Conservation (phyloP, 2,797 vertebrate species). For the Aldrovandia affinis region DNA sequence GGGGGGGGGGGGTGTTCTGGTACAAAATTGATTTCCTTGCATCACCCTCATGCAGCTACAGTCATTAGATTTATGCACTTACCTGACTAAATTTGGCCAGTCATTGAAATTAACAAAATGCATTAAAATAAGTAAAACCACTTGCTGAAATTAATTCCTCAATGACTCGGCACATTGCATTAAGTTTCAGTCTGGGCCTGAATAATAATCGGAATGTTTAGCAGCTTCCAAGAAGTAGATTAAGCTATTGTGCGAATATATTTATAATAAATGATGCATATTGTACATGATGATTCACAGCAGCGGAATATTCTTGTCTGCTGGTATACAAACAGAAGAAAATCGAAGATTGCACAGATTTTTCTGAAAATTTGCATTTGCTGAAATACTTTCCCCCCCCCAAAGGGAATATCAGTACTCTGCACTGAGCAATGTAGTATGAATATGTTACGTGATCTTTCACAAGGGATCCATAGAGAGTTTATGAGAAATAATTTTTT, state of each 20-base stretch:
- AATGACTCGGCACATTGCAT: not conserved
- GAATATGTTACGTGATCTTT: not conserved
- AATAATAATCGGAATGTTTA: not conserved
- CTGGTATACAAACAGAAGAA: not conserved
- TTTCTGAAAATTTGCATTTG: not conserved
- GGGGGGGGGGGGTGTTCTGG: too few species aligned
- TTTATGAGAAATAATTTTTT: not conserved
- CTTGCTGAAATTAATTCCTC: not conserved
- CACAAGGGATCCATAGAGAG: not conserved
- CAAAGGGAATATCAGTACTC: not conserved
- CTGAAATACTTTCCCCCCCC: not conserved
- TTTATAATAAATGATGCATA: constrained; percentile 1
- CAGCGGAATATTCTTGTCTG: not conserved
- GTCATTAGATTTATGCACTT: too few species aligned
- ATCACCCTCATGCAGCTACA: too few species aligned
- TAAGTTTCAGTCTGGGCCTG: not conserved
- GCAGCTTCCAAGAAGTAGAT: not conserved
- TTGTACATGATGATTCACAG: not conserved
- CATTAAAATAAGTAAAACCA: not conserved
- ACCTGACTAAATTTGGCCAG: not conserved
- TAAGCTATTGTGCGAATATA: not conserved
- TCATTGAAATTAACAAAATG: not conserved
- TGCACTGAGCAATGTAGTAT: not conserved
- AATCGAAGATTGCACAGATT: not conserved
- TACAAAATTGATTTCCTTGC: too few species aligned